phyloP scores from a whole-genome alignment of 2,113 vertebrate genomes.

The Phocoena phocoena region DNA sequence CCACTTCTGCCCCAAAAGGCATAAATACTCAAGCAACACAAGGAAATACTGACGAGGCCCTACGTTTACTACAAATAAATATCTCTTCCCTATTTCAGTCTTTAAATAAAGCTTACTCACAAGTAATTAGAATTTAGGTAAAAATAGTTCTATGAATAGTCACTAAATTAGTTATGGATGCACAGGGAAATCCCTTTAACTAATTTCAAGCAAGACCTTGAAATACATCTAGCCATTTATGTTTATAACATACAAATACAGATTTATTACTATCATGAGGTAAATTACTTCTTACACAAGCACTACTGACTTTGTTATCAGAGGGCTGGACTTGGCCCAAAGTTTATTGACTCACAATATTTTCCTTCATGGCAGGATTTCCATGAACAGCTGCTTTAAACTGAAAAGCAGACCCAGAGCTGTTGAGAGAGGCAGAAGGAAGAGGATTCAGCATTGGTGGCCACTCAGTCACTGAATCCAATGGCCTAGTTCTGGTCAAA shows the following conservation, averaged over 20 bases:
- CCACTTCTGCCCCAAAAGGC: neutral
- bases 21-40: neutral
- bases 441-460: neutral
- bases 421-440: neutral
- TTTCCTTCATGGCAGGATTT: constrained; percentile 64
- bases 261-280: constrained; percentile 43
- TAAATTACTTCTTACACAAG: constrained; percentile 41
- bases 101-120: neutral
- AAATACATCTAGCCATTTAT: constrained; percentile 29
- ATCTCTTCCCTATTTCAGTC: neutral
- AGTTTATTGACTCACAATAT: constrained; percentile 52
- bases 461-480: constrained; percentile 16
- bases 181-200: constrained; percentile 14
- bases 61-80: neutral
- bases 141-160: constrained; percentile 20
- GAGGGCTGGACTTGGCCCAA: constrained; percentile 49
- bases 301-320: constrained; percentile 52
- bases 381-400: constrained; percentile 60
- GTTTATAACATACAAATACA: constrained; percentile 33
- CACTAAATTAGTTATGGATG: constrained; percentile 4
- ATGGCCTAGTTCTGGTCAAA: constrained; percentile 42
- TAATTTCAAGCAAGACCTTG: constrained; percentile 45
- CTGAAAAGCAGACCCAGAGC: constrained; percentile 54
- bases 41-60: neutral
- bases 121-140: neutral